Percentiles rank a stretch among this genome's conserved stretches.
phyloP scores from a whole-genome alignment of 2,888 invertebrate species.

The Agrypnus murinus region DNA sequence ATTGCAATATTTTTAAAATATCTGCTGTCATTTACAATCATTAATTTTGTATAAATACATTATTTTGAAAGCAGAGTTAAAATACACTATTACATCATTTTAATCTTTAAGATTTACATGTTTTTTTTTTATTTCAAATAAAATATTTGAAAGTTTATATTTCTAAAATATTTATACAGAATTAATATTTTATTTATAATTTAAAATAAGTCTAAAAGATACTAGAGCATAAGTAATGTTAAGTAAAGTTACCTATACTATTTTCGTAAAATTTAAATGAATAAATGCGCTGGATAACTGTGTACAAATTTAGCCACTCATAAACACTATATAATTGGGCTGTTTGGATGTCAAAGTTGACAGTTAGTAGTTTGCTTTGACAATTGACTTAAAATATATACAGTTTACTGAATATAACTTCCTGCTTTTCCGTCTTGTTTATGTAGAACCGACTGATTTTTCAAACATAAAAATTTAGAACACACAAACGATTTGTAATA shows the following conservation, averaged over 20 bases:
- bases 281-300: slow-evolving; percentile 29
- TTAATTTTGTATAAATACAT: neutral
- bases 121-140: no score
- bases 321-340: slow-evolving; percentile 71
- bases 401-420: slow-evolving; percentile 48
- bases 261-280: neutral
- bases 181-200: no score
- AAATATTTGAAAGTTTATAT: no score
- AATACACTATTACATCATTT: no score
- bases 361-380: slow-evolving; percentile 70
- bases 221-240: no score
- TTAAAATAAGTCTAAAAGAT: no score
- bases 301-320: slow-evolving; percentile 66
- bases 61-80: no score
- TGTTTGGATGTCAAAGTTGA: slow-evolving; percentile 69
- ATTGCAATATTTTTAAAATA: neutral
- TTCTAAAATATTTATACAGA: no score
- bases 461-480: slow-evolving; percentile 22
- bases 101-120: no score
- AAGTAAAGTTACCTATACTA: no score
- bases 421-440: slow-evolving; percentile 45
- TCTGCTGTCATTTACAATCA: neutral
- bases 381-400: slow-evolving; percentile 68
- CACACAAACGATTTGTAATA: slow-evolving; percentile 27
- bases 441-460: slow-evolving; percentile 37